These are phyloP conservation scores for Pardosa pseudoannulata DNA, from an alignment of 2,888 invertebrate species.

Conservation along the genomic window DNA sequence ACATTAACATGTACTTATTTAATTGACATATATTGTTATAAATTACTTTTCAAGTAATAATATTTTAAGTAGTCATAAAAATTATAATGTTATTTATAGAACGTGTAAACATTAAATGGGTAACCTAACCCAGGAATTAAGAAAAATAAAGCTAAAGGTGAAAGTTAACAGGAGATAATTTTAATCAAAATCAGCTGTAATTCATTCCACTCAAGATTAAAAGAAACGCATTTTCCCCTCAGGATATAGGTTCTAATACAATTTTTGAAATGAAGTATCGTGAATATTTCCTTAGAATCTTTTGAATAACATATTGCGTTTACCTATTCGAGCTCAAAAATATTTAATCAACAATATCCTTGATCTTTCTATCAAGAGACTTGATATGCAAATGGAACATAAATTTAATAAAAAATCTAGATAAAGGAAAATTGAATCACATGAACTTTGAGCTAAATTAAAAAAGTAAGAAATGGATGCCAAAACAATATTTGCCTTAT, in stretches of 20 bases:
- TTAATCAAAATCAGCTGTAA: slow-evolving; percentile 61
- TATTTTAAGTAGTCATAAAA: too few relatives aligned
- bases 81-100: too few relatives aligned
- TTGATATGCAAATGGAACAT: background rate
- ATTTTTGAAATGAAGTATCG: too few relatives aligned
- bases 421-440: slow-evolving; percentile 63
- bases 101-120: too few relatives aligned
- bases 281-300: too few relatives aligned
- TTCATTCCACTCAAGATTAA: slow-evolving; percentile 58
- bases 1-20: too few relatives aligned
- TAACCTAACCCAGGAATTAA: too few relatives aligned
- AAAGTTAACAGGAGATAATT: slow-evolving; percentile 6
- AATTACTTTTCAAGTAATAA: too few relatives aligned
- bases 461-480: slow-evolving; percentile 39
- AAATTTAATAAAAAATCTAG: slow-evolving; percentile 61
- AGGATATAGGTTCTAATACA: too few relatives aligned
- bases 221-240: slow-evolving; percentile 22
- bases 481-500: slow-evolving; percentile 56
- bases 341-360: slow-evolving; percentile 57
- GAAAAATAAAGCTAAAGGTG: background rate
- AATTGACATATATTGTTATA: too few relatives aligned
- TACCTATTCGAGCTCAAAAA: slow-evolving; percentile 55
- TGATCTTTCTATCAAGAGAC: slow-evolving; percentile 29
- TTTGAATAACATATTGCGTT: slow-evolving; percentile 62
- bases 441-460: slow-evolving; percentile 52